A percentile compares a stretch with the other conserved stretches of the same genome.
Conservation (phyloP, 2,113 vertebrate genomes). For the rat (Rattus norvegicus) region GRCr8 NC_086021.1:119718501-119719000, state of each 20-base stretch:
- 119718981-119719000: background rate
- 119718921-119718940: background rate
- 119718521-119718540: slow-evolving; percentile 68
- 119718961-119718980: background rate
- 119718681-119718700: slow-evolving; percentile 80
- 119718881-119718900: background rate
- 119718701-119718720: slow-evolving; percentile 21
- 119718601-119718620: slow-evolving; percentile 93
- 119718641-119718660: slow-evolving; percentile 95
- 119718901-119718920: background rate
- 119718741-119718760: slow-evolving; percentile 16
- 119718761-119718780: background rate
- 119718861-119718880: background rate
- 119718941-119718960: background rate
- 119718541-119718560: slow-evolving; percentile 59
- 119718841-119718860: background rate
- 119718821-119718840: background rate
- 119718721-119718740: background rate
- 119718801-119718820: background rate
- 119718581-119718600: slow-evolving; percentile 95
- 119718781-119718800: background rate
- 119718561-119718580: slow-evolving; percentile 91
- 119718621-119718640: slow-evolving; percentile 95
- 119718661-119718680: slow-evolving; percentile 95
- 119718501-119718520: slow-evolving; percentile 72